phyloP scores from a whole-genome alignment of 2,797 vertebrate genomes.

The Leptoclinus maculatus region DNA sequence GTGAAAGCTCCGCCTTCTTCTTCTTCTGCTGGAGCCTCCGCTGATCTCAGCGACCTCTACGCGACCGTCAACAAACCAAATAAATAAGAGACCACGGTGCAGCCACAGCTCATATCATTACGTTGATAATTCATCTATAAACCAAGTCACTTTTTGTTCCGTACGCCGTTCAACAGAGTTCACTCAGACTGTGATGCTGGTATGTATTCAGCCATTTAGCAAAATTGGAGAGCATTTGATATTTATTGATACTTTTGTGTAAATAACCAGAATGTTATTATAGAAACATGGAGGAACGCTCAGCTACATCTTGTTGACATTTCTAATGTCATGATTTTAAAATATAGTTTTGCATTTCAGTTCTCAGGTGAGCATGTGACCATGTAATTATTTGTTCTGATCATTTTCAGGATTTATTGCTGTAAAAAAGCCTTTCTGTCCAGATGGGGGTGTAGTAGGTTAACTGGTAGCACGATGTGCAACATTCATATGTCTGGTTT shows the following conservation, averaged over 20 bases:
- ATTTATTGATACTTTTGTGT: neutral
- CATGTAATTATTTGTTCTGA: neutral
- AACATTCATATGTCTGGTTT: neutral
- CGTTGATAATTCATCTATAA: neutral
- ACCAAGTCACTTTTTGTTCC: neutral
- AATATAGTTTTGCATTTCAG: neutral
- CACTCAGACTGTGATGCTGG: neutral
- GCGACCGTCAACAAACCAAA: neutral
- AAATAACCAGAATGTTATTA: neutral
- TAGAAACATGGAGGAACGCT: neutral
- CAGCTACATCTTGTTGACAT: neutral
- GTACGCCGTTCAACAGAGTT: neutral
- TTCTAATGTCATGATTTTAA: neutral
- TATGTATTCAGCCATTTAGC: neutral
- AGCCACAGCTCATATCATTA: neutral
- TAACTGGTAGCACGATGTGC: neutral
- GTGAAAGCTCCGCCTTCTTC: neutral
- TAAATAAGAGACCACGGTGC: neutral
- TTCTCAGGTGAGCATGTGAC: neutral
- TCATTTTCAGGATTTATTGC: neutral
- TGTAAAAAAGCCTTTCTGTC: neutral
- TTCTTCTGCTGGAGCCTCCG: neutral
- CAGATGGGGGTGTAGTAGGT: neutral
- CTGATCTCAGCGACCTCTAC: conserved; percentile 5
- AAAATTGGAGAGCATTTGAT: neutral